A percentile compares a stretch with the other conserved stretches of the same genome.
Conservation (phyloP, 1,140 invertebrate species). For the Drosophila azteca region DNA sequence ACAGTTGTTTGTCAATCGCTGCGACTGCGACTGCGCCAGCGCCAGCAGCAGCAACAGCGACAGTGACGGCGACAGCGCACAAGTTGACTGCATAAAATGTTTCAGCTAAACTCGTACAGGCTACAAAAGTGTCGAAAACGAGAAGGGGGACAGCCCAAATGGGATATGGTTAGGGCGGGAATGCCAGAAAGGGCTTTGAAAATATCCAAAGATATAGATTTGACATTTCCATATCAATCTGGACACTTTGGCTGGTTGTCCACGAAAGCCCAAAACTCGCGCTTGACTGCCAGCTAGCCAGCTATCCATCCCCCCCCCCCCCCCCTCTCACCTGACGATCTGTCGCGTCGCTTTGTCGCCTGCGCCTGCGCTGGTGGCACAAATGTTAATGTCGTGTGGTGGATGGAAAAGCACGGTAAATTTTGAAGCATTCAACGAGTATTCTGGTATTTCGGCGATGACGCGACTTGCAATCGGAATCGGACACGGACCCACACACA, state of each 20-base stretch:
- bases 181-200: neutral
- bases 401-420: conserved; percentile 34
- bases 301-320: conserved; percentile 4
- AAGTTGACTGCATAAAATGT: conserved; percentile 41
- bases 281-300: conserved; percentile 28
- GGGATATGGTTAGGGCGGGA: neutral
- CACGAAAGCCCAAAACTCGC: conserved; percentile 3
- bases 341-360: conserved; percentile 1
- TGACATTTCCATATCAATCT: neutral
- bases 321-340: conserved; percentile 8
- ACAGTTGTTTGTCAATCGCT: conserved; percentile 77
- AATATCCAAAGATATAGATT: neutral
- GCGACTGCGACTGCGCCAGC: too few species aligned
- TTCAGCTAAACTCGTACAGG: conserved; percentile 26
- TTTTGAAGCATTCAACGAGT: conserved; percentile 47
- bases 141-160: neutral
- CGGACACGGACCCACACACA: conserved; percentile 23
- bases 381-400: conserved; percentile 70
- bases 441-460: conserved; percentile 48
- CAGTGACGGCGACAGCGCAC: conserved; percentile 23
- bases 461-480: conserved; percentile 36
- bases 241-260: conserved; percentile 10
- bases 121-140: conserved; percentile 30
- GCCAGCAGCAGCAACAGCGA: conserved; percentile 22
- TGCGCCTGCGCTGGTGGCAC: conserved; percentile 55